phyloP scores from a whole-genome alignment of 2,888 invertebrate species.

The Leucoptera coffeella region DNA sequence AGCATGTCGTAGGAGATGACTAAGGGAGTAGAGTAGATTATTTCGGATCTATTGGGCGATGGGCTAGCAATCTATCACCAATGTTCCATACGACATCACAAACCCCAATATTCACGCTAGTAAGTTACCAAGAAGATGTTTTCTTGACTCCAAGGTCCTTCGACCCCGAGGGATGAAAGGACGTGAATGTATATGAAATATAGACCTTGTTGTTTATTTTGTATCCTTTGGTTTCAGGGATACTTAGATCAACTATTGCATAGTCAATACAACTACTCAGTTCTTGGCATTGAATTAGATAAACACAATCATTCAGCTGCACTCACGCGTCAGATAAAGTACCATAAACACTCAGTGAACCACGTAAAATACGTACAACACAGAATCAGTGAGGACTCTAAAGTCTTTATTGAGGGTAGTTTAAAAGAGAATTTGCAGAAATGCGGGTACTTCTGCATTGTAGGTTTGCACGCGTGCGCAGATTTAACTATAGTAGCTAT shows the following conservation, averaged over 20 bases:
- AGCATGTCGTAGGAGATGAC: too few species aligned
- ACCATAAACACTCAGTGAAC: conserved; percentile 40
- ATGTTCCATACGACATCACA: too few species aligned
- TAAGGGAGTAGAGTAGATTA: too few species aligned
- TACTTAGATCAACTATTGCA: conserved; percentile 63
- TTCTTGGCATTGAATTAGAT: conserved; percentile 65
- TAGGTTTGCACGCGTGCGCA: conserved; percentile 72
- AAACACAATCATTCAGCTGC: conserved; percentile 49
- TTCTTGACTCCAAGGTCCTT: too few species aligned
- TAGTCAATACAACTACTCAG: conserved; percentile 47
- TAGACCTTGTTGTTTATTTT: too few species aligned
- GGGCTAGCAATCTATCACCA: too few species aligned
- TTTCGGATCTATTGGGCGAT: too few species aligned
- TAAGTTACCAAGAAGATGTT: too few species aligned
- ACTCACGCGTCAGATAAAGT: conserved; percentile 46
- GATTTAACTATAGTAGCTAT: conserved; percentile 66
- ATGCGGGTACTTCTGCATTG: conserved; percentile 20
- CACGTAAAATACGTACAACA: conserved; percentile 55
- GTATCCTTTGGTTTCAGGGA: conserved; percentile 50
- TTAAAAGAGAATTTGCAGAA: conserved; percentile 26
- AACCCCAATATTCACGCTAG: too few species aligned
- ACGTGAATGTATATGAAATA: too few species aligned
- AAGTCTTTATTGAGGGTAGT: conserved; percentile 23
- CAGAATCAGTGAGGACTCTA: conserved; percentile 47
- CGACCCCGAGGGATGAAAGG: too few species aligned